Base-by-base conservation (phyloP, 2,888 invertebrate genomes). In the Chrysolina americana region DNA sequence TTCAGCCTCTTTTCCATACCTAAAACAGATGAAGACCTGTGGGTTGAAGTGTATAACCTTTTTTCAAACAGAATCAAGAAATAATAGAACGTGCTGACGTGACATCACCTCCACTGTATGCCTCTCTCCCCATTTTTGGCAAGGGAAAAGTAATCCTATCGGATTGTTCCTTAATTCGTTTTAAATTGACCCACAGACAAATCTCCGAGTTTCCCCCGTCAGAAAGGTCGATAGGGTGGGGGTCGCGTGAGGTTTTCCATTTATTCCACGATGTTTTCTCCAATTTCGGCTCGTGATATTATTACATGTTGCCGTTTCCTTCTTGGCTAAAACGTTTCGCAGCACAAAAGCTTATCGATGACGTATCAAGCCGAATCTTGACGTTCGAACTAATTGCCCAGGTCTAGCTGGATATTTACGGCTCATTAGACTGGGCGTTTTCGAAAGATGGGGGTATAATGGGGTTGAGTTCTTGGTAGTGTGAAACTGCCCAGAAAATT, bases 131-230 rank as follows among this genome's bases (percentile, higher is more conserved):
- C 1, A 13, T 17, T 50, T 50, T 50, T 50, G 19, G 19, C 10
- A 71, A 73, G 50, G 69, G 70, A 72, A 68, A 70, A 75, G 59
- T 70, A 76, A 75, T 64, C 78, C 74, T 1, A 73, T 72, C 76
- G 74, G 71, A 76, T 76, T 74, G 75, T 78, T 76, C 69, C 68
- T 75, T 78, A 78, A 78, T 78, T 78, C 73, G 71, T 76, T 78
- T 78, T 78, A 76, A 78, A 78, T 78, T 78, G 78, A 78, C 76
- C 78, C 73, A 56, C 47, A 69, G 48, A 64, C 69, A 36, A 56
- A 47, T 44, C 68, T 41, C 59, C 56, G n/a, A 48, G 36, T 68
- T 50, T 69, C 59, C 69, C 15, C 10, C 15, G 21, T 19, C 4
- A 23, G 56, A 44, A 64, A 65, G 63, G 68, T 68, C 64, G 47